These are phyloP conservation scores for Bombylius discolor DNA, from an alignment of 2,888 invertebrate species.

Conservation along the genomic window DNA sequence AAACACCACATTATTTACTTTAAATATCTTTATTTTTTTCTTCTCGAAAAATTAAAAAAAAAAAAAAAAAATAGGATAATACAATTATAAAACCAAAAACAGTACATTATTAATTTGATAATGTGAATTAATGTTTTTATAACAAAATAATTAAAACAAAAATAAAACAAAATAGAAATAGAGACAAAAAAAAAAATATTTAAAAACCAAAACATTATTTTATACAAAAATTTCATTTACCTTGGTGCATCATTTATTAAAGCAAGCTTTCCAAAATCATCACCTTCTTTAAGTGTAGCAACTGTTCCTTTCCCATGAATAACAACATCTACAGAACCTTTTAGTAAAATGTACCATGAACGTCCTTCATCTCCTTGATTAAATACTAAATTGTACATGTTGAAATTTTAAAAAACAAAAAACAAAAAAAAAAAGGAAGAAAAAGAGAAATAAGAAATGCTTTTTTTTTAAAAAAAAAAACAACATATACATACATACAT, in stretches of 20 bases:
- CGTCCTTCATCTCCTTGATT: conserved; percentile 75
- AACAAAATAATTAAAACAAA: neutral
- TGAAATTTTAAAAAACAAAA: too few species aligned
- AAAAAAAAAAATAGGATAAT: too few species aligned
- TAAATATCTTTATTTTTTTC: too few species aligned
- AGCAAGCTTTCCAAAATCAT: conserved; percentile 78
- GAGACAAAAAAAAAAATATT: neutral
- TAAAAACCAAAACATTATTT: neutral
- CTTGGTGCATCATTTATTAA: conserved; percentile 74
- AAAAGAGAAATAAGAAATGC: too few species aligned
- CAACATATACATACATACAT: too few species aligned
- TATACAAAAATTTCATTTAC: conserved; percentile 33
- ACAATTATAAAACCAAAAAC: too few species aligned
- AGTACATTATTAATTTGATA: too few species aligned
- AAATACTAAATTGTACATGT: conserved; percentile 43
- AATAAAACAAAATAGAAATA: neutral
- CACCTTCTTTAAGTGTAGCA: conserved; percentile 67
- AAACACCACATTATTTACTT: too few species aligned
- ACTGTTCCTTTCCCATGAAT: conserved; percentile 76
- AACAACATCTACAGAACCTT: conserved; percentile 72
- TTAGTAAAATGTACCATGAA: conserved; percentile 72
- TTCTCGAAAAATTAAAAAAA: too few species aligned
- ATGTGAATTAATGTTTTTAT: too few species aligned
- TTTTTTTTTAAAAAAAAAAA: too few species aligned
- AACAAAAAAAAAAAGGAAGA: too few species aligned